These are phyloP conservation scores for Dendrolimus pini DNA, from an alignment of 2,888 invertebrate species.

Conservation along the genomic window DNA sequence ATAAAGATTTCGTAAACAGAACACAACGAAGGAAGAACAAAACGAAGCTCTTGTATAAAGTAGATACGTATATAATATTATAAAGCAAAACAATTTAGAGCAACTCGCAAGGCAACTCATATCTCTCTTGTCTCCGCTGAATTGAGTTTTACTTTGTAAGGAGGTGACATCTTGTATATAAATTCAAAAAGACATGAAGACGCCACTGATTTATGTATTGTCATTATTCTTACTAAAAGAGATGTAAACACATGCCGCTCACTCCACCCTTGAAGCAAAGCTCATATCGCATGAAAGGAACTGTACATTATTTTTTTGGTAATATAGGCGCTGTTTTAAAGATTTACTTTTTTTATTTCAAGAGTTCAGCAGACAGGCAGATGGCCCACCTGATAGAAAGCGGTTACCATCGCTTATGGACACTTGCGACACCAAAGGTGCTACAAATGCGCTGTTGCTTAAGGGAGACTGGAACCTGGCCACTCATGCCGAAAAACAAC, in stretches of 20 bases:
- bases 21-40: not conserved
- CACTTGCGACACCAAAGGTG: not conserved
- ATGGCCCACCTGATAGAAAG: not conserved
- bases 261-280: constrained; percentile 23
- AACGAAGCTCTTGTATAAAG: not conserved
- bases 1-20: too few species aligned
- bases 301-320: not conserved
- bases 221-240: constrained; percentile 63
- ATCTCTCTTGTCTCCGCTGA: constrained; percentile 30
- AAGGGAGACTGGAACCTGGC: not conserved
- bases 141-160: constrained; percentile 36
- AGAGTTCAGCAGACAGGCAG: not conserved
- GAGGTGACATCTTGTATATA: constrained; percentile 48
- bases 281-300: constrained; percentile 7
- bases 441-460: not conserved
- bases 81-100: constrained; percentile 23
- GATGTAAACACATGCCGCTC: constrained; percentile 63
- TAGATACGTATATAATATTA: constrained; percentile 16
- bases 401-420: not conserved
- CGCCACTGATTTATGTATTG: constrained; percentile 57
- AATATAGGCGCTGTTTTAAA: not conserved
- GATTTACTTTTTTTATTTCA: not conserved
- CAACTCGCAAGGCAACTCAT: constrained; percentile 20
- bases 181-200: constrained; percentile 61
- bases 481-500: not conserved